These are phyloP conservation scores for Montipora efflorescens DNA, from an alignment of 64 coral and sea anemone species.

Conservation along the genomic window DNA sequence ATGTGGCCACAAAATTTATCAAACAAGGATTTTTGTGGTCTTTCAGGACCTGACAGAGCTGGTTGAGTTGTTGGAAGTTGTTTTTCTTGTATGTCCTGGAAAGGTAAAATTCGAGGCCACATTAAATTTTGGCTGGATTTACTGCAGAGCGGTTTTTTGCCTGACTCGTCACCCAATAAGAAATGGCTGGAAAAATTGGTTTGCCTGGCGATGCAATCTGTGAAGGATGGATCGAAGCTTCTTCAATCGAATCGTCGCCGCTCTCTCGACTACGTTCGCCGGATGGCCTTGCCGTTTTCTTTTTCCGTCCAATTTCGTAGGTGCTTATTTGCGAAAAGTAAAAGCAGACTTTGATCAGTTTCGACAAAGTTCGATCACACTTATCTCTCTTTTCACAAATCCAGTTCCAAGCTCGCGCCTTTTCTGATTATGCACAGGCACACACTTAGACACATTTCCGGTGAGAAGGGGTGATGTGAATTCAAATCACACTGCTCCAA, in stretches of 20 bases:
- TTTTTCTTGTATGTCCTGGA: slow-evolving; percentile 7
- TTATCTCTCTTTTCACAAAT: too few relatives aligned
- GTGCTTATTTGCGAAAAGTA: slow-evolving; percentile 15
- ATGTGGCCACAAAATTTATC: too few relatives aligned
- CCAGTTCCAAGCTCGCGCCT: too few relatives aligned
- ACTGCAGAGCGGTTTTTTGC: background rate
- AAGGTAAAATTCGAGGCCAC: slow-evolving; percentile 16
- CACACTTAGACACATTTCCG: too few relatives aligned
- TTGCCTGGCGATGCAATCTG: background rate
- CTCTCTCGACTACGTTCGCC: too few relatives aligned
- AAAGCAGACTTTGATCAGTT: background rate
- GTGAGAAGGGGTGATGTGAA: too few relatives aligned
- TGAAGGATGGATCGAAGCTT: background rate
- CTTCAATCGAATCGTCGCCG: background rate
- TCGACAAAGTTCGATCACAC: background rate
- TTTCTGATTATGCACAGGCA: too few relatives aligned
- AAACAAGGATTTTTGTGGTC: too few relatives aligned
- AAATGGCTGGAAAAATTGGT: slow-evolving; percentile 55
- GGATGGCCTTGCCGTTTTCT: background rate
- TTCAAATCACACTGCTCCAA: too few relatives aligned
- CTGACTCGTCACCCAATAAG: slow-evolving; percentile 49
- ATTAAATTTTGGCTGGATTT: slow-evolving; percentile 36
- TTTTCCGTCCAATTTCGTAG: background rate
- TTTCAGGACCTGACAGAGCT: too few relatives aligned
- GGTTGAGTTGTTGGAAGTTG: background rate